These are phyloP conservation scores for Tuberolachnus salignus DNA, from an alignment of 2,888 invertebrate genomes.

Conservation along the genomic window DNA sequence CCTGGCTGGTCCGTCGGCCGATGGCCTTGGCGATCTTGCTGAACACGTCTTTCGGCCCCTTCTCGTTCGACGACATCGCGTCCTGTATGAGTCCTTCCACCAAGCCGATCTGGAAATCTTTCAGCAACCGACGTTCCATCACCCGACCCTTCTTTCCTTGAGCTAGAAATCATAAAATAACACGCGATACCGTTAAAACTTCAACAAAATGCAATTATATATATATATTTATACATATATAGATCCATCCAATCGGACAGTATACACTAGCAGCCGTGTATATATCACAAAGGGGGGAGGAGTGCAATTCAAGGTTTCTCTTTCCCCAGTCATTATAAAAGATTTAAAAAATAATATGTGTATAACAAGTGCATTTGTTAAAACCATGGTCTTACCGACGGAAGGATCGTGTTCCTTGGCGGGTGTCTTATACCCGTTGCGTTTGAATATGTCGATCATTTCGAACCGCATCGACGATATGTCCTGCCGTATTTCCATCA, in stretches of 20 bases:
- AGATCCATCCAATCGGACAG: no score
- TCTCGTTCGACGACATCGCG: constrained; percentile 70
- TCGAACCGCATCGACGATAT: constrained; percentile 94
- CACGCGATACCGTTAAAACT: not conserved
- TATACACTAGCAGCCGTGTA: no score
- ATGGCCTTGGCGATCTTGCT: constrained; percentile 82
- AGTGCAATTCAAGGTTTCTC: no score
- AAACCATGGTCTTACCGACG: constrained; percentile 64
- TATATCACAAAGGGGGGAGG: no score
- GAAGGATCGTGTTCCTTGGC: constrained; percentile 72
- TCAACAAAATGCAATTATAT: no score
- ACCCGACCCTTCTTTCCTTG: constrained; percentile 81
- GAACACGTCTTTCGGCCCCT: constrained; percentile 79
- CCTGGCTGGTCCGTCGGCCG: constrained; percentile 68
- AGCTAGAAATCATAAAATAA: constrained; percentile 31
- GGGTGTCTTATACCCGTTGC: constrained; percentile 87
- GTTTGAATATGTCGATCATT: constrained; percentile 85
- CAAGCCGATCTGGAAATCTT: constrained; percentile 89
- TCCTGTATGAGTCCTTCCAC: constrained; percentile 82
- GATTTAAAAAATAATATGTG: no score
- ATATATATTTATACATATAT: no score
- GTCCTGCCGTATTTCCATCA: constrained; percentile 97
- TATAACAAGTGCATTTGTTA: no score
- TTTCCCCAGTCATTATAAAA: no score
- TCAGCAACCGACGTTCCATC: constrained; percentile 83